phyloP scores from a whole-genome alignment of 35 echinoderm and acorn worm genomes.

The Diadema setosum region DNA sequence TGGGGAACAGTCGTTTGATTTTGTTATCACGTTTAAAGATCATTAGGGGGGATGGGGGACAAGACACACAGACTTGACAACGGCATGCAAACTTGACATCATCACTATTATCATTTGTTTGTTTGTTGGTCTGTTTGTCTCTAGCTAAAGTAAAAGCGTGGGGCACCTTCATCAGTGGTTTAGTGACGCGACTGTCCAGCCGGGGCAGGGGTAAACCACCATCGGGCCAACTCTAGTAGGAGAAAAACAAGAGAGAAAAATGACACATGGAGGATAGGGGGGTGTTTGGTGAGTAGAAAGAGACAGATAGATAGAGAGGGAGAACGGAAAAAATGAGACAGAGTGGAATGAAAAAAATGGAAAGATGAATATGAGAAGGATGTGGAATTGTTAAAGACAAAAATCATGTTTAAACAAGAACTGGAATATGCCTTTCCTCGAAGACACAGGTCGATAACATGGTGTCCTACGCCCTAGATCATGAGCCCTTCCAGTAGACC shows the following conservation, averaged over 20 bases:
- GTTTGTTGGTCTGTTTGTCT: too few species aligned
- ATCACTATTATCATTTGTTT: too few species aligned
- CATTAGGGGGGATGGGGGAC: too few species aligned
- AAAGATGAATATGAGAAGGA: neutral
- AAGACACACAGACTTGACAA: too few species aligned
- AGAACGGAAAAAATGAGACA: neutral
- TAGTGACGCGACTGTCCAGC: neutral
- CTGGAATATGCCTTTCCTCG: too few species aligned
- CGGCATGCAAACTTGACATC: too few species aligned
- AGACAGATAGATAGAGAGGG: neutral
- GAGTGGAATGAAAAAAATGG: neutral
- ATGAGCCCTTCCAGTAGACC: too few species aligned
- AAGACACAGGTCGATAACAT: too few species aligned
- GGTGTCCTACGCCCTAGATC: too few species aligned
- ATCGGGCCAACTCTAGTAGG: conserved; percentile 5
- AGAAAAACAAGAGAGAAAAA: neutral
- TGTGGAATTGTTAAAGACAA: neutral
- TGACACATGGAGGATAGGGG: neutral
- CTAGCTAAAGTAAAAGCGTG: neutral
- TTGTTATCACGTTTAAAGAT: too few species aligned
- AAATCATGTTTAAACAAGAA: too few species aligned
- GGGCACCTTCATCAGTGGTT: conserved; percentile 24
- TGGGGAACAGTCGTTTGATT: too few species aligned
- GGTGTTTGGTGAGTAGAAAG: neutral
- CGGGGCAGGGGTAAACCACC: neutral